Evolutionary conservation across 2,113 vertebrate species (phyloP).

Genomic region (Tursiops truncatus): DNA sequence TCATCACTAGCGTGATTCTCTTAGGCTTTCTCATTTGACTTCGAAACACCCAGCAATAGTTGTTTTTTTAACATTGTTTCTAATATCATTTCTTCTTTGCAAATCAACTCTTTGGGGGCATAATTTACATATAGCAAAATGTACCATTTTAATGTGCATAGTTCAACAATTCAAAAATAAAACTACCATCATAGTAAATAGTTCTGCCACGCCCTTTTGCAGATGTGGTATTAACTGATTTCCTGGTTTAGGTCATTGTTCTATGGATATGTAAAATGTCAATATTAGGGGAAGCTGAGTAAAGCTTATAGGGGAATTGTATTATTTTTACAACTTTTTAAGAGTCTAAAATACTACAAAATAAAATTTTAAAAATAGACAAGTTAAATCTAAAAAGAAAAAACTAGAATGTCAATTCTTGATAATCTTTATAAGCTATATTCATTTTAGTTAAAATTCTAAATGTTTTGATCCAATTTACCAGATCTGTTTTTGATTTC

Average conservation of each 20-base stretch:
- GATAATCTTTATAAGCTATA: not conserved
- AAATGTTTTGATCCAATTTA: not conserved
- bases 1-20: not conserved
- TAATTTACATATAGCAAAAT: not conserved
- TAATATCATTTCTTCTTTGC: not conserved
- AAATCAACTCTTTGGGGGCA: not conserved
- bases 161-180: not conserved
- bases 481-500: not conserved
- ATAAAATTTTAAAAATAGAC: not conserved
- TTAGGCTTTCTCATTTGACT: not conserved
- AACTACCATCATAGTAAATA: not conserved
- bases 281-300: not conserved
- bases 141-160: not conserved
- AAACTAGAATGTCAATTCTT: not conserved
- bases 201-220: not conserved
- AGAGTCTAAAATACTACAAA: not conserved
- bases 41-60: not conserved
- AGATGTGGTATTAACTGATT: not conserved
- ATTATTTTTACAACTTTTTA: not conserved
- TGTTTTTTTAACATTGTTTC: not conserved
- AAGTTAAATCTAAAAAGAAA: not conserved
- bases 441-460: constrained; percentile 3
- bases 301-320: not conserved
- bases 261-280: not conserved
- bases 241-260: not conserved